Percentiles rank a stretch among this genome's conserved stretches.
These are phyloP conservation scores for Paramormyrops hopkinsi DNA, from an alignment of 2,797 vertebrate species.

Conservation along the genomic window DNA sequence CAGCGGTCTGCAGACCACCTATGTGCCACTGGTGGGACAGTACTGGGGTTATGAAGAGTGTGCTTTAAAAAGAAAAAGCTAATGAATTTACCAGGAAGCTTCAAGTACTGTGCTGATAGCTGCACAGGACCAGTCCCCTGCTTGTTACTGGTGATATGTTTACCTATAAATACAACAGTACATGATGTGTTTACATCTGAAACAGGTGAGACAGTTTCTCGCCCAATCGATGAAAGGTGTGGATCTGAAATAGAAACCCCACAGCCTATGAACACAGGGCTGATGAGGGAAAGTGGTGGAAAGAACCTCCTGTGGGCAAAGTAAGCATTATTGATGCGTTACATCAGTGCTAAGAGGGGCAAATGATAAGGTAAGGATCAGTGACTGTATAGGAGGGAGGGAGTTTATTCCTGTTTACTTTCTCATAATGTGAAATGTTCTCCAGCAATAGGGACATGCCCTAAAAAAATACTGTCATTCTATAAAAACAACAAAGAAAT, in stretches of 20 bases:
- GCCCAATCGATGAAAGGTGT: background rate
- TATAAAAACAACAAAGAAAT: background rate
- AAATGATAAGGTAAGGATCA: background rate
- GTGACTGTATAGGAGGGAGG: background rate
- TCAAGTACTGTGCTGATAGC: background rate
- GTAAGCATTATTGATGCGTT: background rate
- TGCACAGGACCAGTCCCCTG: background rate
- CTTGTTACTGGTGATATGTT: background rate
- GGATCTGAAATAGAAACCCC: background rate
- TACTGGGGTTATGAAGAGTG: background rate
- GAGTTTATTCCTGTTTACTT: background rate
- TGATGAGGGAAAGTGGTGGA: background rate
- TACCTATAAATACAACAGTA: background rate
- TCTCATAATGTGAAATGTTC: slow-evolving; percentile 9
- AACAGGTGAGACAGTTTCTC: background rate
- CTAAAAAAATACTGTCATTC: slow-evolving; percentile 9
- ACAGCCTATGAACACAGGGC: background rate
- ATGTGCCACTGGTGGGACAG: background rate
- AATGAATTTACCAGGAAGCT: background rate
- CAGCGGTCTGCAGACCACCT: background rate
- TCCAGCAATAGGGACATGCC: slow-evolving; percentile 19
- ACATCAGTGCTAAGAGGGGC: background rate
- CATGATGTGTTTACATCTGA: background rate
- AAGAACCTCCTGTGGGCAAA: background rate
- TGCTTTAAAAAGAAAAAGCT: background rate